Evolutionary conservation across 53 echinoderm and acorn worm genomes (phyloP), one percentile per base, ranked within the genome.

Genomic region (Crossaster papposus): DNA sequence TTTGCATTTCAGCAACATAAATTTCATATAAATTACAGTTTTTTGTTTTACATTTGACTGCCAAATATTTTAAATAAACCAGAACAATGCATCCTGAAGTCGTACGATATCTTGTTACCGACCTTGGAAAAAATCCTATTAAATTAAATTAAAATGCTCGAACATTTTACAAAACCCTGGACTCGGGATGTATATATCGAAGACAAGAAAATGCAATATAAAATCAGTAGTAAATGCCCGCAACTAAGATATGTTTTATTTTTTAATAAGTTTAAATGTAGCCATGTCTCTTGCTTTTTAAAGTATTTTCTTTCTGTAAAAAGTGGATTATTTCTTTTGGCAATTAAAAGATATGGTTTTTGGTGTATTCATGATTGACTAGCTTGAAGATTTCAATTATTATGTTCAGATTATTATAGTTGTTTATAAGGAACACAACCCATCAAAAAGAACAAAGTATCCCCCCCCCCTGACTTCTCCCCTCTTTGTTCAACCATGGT

Each of bases 201-300:
- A 31, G 34, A 10, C 5, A 74, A 74, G 36, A 20, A 14, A 12
- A 34, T 74, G 74, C 74, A 74, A 74, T 24, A 36, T 74, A 74
- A 12, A 31, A 17, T 33, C 74, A 36, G 18, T 74, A 24, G 18
- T 33, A 28, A 68, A 35, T 35, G 74, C 36, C 31, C 13, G 14
- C 14, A 74, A n/a, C 34, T 18, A 58, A 22, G 30, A 34, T 15
- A 1, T 18, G 1, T 81, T 23, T 81, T 23, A 36, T 17, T 58
- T 81, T 32, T 7, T 30, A 55, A 31, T 1, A 63, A 20, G 20
- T 81, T 23, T 15, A 81, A 31, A 6, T 34, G 62, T 55, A 63
- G 81, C 81, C 58, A 55, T 64, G 30, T 18, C 23, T 81, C 64
- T 64, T 81, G 81, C 64, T 81, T 23, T 13, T 65, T 44, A 7